phyloP scores from a whole-genome alignment of 1,140 invertebrate genomes.

The Drosophila pachea region DNA sequence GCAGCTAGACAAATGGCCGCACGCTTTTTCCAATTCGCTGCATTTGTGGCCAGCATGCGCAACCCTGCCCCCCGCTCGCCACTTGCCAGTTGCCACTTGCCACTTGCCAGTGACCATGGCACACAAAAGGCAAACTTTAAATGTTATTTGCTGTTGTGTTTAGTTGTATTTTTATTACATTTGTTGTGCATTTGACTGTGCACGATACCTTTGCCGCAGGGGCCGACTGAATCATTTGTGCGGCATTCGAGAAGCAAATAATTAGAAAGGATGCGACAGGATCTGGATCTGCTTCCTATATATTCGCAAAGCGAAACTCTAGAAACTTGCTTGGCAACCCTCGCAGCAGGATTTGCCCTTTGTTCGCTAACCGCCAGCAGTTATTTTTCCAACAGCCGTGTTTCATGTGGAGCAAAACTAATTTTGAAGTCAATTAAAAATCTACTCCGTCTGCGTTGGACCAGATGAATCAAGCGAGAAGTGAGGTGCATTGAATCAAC shows the following conservation, averaged over 20 bases:
- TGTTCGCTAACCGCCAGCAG: constrained; percentile 2
- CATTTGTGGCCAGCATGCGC: constrained; percentile 21
- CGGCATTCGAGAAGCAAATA: no score
- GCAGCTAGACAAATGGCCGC: constrained; percentile 35
- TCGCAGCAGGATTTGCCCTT: neutral
- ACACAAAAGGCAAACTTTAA: constrained; percentile 54
- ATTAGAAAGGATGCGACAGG: no score
- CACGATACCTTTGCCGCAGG: constrained; percentile 18
- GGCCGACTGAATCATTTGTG: constrained; percentile 2
- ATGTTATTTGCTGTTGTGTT: constrained; percentile 61
- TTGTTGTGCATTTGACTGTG: constrained; percentile 61
- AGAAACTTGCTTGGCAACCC: neutral
- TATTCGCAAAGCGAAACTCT: no score
- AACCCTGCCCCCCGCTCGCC: constrained; percentile 13
- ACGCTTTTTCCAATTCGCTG: constrained; percentile 56
- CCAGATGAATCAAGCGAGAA: constrained; percentile 22
- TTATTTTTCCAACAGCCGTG: constrained; percentile 26
- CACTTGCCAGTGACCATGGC: constrained; percentile 9
- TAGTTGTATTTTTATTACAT: constrained; percentile 51
- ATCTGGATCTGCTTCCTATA: no score
- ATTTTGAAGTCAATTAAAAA: constrained; percentile 73
- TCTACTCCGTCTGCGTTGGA: constrained; percentile 15
- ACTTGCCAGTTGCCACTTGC: neutral
- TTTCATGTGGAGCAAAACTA: constrained; percentile 55
- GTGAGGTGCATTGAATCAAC: constrained; percentile 11